Evolutionary conservation across 2,888 invertebrate genomes (phyloP).

Genomic region (Bedellia somnulentella): DNA sequence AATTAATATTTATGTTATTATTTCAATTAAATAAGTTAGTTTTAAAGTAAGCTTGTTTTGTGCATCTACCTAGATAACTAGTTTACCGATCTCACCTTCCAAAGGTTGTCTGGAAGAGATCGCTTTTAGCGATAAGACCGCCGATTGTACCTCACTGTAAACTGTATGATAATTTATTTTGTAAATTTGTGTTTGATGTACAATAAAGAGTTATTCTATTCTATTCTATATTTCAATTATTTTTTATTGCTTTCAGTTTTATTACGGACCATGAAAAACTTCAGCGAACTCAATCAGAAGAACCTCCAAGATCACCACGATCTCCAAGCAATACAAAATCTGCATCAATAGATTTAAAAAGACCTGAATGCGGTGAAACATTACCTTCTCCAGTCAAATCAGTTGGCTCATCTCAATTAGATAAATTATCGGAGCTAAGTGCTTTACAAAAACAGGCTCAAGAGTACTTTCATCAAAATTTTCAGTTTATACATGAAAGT

Average conservation of each 20-base stretch:
- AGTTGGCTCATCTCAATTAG: slow-evolving; percentile 38
- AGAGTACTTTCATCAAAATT: slow-evolving; percentile 56
- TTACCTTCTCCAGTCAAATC: slow-evolving; percentile 46
- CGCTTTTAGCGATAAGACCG: too few relatives aligned
- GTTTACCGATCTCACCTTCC: too few relatives aligned
- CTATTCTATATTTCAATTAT: too few relatives aligned
- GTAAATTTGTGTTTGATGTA: too few relatives aligned
- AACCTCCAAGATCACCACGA: slow-evolving; percentile 74
- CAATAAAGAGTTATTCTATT: too few relatives aligned
- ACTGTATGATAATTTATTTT: too few relatives aligned
- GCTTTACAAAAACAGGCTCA: slow-evolving; percentile 42
- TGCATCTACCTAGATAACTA: too few relatives aligned
- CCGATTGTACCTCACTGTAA: too few relatives aligned
- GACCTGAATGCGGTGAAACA: slow-evolving; percentile 45
- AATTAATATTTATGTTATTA: too few relatives aligned
- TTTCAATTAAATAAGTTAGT: too few relatives aligned
- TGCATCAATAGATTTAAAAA: slow-evolving; percentile 46
- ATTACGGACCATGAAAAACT: slow-evolving; percentile 71
- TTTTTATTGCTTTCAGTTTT: slow-evolving; percentile 22
- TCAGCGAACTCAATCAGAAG: slow-evolving; percentile 83
- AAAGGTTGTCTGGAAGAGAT: too few relatives aligned
- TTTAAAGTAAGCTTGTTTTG: too few relatives aligned
- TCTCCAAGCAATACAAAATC: slow-evolving; percentile 56
- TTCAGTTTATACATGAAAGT: slow-evolving; percentile 55
- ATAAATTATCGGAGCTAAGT: slow-evolving; percentile 45